Evolutionary conservation across 2,888 invertebrate genomes (phyloP).

Genomic region (Caenorhabditis zanzibari): DNA sequence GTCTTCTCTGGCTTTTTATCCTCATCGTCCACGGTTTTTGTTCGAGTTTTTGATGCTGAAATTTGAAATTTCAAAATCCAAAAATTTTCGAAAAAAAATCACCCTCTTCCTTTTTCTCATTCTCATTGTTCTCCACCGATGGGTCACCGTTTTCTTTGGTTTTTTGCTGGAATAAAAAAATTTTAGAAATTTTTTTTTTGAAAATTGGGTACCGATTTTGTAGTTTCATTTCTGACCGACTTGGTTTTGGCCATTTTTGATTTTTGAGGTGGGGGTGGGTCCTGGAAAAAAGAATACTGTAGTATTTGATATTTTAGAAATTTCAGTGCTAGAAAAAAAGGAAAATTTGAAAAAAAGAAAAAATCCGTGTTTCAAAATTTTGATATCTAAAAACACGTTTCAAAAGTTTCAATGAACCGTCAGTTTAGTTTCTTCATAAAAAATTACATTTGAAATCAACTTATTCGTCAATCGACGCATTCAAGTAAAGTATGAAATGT

Average conservation of each 20-base stretch:
- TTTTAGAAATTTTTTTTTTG: too few species aligned
- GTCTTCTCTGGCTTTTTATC: background rate
- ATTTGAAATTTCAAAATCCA: background rate
- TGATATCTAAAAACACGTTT: background rate
- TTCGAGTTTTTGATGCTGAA: background rate
- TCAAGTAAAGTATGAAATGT: too few species aligned
- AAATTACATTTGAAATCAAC: too few species aligned
- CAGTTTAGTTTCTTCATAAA: too few species aligned
- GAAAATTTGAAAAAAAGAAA: background rate
- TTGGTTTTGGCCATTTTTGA: background rate
- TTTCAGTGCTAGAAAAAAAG: too few species aligned
- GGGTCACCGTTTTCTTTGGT: background rate
- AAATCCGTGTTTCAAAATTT: too few species aligned
- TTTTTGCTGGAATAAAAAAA: background rate
- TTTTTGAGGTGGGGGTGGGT: background rate
- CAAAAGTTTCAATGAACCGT: background rate
- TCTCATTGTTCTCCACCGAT: background rate
- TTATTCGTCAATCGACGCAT: too few species aligned
- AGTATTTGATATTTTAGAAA: background rate
- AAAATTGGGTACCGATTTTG: background rate
- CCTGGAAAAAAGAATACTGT: background rate
- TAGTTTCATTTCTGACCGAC: background rate
- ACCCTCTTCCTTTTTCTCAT: slow-evolving; percentile 6
- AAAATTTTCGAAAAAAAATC: background rate
- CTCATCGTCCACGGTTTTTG: background rate